Evolutionary conservation across 2,113 vertebrate species (phyloP).

Genomic region (Actenoides lindsayi): DNA sequence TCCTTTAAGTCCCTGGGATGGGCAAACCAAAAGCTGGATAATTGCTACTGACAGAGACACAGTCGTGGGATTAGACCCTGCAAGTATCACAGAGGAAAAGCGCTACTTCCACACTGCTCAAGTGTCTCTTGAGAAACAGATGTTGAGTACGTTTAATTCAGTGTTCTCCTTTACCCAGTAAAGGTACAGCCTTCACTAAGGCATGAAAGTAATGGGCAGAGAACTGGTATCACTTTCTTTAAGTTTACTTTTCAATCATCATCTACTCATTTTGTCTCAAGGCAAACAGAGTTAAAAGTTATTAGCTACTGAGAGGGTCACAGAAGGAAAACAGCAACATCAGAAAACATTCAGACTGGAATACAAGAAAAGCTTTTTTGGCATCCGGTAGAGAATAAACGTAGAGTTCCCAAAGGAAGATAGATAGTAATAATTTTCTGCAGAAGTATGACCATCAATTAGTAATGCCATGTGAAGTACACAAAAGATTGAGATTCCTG

Average conservation of each 20-base stretch:
- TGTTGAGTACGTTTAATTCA: background rate
- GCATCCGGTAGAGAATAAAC: background rate
- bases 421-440: background rate
- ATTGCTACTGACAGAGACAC: conserved; percentile 35
- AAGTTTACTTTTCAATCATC: background rate
- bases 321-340: background rate
- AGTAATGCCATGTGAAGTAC: background rate
- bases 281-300: background rate
- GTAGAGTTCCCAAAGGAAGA: background rate
- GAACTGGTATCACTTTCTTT: background rate
- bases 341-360: background rate
- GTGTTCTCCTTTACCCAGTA: background rate
- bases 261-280: background rate
- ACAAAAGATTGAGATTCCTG: background rate
- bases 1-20: conserved; percentile 7
- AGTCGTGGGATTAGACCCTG: background rate
- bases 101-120: background rate
- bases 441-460: background rate
- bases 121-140: conserved; percentile 34
- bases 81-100: background rate
- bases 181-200: background rate
- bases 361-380: background rate
- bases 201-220: background rate
- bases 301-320: background rate
- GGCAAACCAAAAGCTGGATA: conserved; percentile 40